phyloP scores from a whole-genome alignment of 2,888 invertebrate species.

The Polydrusus tereticollis region DNA sequence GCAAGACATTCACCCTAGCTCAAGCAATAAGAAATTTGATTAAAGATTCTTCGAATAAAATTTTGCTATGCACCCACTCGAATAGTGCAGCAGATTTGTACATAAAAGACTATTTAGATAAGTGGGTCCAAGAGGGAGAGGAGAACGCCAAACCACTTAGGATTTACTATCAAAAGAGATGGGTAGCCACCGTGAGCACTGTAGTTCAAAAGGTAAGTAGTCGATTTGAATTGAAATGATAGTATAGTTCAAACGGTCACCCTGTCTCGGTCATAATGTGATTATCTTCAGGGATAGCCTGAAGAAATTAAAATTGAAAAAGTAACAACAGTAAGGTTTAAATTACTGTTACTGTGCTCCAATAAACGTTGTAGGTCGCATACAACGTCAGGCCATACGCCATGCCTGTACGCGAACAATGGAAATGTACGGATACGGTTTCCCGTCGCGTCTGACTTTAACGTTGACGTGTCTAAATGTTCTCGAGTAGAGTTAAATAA shows the following conservation, averaged over 20 bases:
- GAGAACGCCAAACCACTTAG: conserved; percentile 78
- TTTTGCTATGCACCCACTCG: conserved; percentile 88
- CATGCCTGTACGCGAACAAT: too few relatives aligned
- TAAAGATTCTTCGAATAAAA: conserved; percentile 73
- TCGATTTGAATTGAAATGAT: not conserved
- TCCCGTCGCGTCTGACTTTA: too few relatives aligned
- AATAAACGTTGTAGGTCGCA: too few relatives aligned
- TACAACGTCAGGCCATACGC: too few relatives aligned
- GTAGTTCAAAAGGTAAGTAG: conserved; percentile 73
- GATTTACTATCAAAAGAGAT: conserved; percentile 84
- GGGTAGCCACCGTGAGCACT: conserved; percentile 82
- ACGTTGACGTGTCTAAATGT: too few relatives aligned
- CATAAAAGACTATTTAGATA: conserved; percentile 86
- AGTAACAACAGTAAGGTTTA: too few relatives aligned
- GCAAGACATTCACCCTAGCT: conserved; percentile 87
- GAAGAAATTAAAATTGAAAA: too few relatives aligned
- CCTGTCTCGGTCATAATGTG: too few relatives aligned
- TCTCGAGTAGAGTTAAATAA: too few relatives aligned
- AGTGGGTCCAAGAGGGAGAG: conserved; percentile 78
- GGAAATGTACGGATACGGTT: too few relatives aligned
- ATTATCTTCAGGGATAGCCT: too few relatives aligned
- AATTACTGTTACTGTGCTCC: too few relatives aligned
- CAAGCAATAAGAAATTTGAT: conserved; percentile 78
- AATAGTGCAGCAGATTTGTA: conserved; percentile 90
- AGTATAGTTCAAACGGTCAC: not conserved